Evolutionary conservation across 2,113 vertebrate genomes (phyloP).

Genomic region (Alethe castanea): DNA sequence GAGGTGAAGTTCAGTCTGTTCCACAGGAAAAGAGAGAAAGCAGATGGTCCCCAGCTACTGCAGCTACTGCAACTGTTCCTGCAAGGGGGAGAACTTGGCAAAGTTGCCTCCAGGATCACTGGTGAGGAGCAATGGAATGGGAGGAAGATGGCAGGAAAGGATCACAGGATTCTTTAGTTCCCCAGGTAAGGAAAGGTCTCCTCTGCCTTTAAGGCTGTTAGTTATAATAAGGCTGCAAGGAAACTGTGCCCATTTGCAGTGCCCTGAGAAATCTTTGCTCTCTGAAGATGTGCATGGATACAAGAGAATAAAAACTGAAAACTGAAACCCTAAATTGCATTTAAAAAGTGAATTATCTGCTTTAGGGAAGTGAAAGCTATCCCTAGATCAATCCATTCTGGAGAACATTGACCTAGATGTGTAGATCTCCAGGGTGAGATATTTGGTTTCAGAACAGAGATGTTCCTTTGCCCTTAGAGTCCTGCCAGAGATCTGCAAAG

Average conservation of each 20-base stretch:
- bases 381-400: not conserved
- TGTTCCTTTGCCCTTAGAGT: not conserved
- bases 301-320: not conserved
- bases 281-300: not conserved
- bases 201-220: not conserved
- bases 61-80: not conserved
- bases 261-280: not conserved
- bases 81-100: not conserved
- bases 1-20: not conserved
- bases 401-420: not conserved
- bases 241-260: not conserved
- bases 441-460: not conserved
- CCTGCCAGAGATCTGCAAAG: not conserved
- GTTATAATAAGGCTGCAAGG: rapidly evolving
- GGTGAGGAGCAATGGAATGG: not conserved
- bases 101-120: not conserved
- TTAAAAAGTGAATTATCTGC: not conserved
- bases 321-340: not conserved
- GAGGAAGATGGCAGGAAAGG: not conserved
- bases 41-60: not conserved
- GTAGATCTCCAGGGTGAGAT: not conserved
- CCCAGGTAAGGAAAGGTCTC: not conserved
- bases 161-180: not conserved
- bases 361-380: not conserved
- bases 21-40: not conserved